Evolutionary conservation across 2,113 vertebrate genomes (phyloP).

Genomic region (Charadrius vociferus): DNA sequence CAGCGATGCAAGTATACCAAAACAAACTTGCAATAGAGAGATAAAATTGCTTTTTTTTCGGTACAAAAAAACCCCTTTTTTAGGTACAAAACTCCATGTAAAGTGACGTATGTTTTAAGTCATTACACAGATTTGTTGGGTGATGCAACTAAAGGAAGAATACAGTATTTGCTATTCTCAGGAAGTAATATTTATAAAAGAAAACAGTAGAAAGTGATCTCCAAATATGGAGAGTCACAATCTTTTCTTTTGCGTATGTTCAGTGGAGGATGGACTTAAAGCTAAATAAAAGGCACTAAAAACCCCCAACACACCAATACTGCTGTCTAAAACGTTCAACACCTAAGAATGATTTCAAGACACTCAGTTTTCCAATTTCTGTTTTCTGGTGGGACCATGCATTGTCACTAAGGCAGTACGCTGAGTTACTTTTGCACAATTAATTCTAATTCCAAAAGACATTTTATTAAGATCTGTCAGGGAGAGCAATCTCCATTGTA

Average conservation of each 20-base stretch:
- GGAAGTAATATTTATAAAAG: not conserved
- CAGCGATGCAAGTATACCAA: not conserved
- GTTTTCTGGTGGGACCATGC: not conserved
- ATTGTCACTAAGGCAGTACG: not conserved
- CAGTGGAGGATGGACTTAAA: not conserved
- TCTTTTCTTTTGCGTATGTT: not conserved
- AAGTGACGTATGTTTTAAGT: not conserved
- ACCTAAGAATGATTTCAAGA: not conserved
- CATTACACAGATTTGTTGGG: not conserved
- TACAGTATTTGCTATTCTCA: not conserved
- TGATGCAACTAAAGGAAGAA: not conserved
- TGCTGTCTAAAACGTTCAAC: not conserved
- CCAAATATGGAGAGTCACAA: not conserved
- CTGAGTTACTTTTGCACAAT: not conserved
- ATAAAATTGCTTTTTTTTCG: not conserved
- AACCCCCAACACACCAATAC: rapidly evolving
- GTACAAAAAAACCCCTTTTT: not conserved
- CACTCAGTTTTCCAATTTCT: not conserved
- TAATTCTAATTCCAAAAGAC: not conserved
- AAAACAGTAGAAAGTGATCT: not conserved
- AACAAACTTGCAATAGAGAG: not conserved
- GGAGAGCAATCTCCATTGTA: not conserved
- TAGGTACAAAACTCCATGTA: not conserved
- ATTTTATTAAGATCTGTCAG: not conserved
- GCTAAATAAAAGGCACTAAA: not conserved